Evolutionary conservation across 2,888 invertebrate species (phyloP).

Genomic region (Encarsia formosa): DNA sequence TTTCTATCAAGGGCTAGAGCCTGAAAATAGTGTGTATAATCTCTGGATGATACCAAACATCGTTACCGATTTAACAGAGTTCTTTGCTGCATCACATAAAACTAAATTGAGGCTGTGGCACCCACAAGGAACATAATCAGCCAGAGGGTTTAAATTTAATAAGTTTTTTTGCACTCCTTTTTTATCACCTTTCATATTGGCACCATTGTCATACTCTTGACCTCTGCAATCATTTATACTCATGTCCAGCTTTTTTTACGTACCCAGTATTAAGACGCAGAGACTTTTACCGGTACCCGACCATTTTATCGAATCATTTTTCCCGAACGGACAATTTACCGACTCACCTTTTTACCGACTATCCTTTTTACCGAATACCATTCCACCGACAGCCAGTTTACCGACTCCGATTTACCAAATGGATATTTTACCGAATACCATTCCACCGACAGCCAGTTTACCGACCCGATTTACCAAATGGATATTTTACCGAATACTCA

Average conservation of each 20-base stretch:
- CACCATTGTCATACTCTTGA: slow-evolving; percentile 43
- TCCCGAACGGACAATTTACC: too few relatives aligned
- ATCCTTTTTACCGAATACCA: too few relatives aligned
- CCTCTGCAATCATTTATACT: slow-evolving; percentile 31
- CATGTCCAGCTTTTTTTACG: background rate
- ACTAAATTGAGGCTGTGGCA: slow-evolving; percentile 15
- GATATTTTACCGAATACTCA: too few relatives aligned
- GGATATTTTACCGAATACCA: too few relatives aligned
- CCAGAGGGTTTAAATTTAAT: slow-evolving; percentile 30
- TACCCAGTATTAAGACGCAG: too few relatives aligned
- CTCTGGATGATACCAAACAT: slow-evolving; percentile 40
- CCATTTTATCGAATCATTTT: too few relatives aligned
- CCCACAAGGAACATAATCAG: slow-evolving; percentile 18
- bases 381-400: too few relatives aligned
- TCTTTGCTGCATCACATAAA: slow-evolving; percentile 22
- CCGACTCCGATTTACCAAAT: too few relatives aligned
- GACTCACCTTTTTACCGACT: too few relatives aligned
- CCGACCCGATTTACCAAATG: too few relatives aligned
- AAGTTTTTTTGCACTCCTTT: slow-evolving; percentile 41
- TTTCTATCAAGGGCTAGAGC: slow-evolving; percentile 35
- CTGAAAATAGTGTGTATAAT: slow-evolving; percentile 30
- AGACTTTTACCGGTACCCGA: too few relatives aligned
- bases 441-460: too few relatives aligned
- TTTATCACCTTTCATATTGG: slow-evolving; percentile 42
- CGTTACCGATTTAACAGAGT: slow-evolving; percentile 36